Conservation (phyloP, 2,113 vertebrate genomes). For the Pao palembangensis region DNA sequence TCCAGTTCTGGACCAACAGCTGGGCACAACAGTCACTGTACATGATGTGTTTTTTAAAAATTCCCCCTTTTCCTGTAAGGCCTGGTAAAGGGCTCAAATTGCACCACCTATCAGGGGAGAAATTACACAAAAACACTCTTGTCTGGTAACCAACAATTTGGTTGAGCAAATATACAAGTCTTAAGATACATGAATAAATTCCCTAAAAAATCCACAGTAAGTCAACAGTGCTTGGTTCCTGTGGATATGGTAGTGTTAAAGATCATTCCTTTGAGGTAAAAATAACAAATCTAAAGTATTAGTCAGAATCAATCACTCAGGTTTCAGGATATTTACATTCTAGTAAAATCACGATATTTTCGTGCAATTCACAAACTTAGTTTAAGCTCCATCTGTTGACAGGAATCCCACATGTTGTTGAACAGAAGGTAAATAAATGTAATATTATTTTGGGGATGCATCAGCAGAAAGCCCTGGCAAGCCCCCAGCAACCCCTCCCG, state of each 20-base stretch:
- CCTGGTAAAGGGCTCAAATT: slow-evolving; percentile 29
- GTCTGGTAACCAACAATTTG: slow-evolving; percentile 8
- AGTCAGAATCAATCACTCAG: no score
- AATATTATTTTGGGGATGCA: neutral
- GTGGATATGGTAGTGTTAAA: no score
- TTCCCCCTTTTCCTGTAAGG: slow-evolving; percentile 21
- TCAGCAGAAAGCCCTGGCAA: neutral
- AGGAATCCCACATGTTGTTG: slow-evolving; percentile 2
- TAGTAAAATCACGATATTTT: neutral
- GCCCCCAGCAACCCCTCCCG: slow-evolving; percentile 16
- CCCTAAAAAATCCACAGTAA: no score
- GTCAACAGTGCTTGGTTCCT: no score
- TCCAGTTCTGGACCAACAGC: neutral
- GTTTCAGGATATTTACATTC: no score
- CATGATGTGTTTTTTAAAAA: slow-evolving; percentile 24
- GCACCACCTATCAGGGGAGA: slow-evolving; percentile 6
- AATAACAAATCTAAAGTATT: no score
- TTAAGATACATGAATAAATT: slow-evolving; percentile 3
- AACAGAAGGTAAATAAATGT: slow-evolving; percentile 18
- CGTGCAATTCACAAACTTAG: neutral
- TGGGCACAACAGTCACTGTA: neutral
- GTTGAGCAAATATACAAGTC: slow-evolving; percentile 4
- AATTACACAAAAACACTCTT: slow-evolving; percentile 21
- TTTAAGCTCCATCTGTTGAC: slow-evolving; percentile 7
- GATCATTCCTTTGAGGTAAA: no score